phyloP scores from a whole-genome alignment of 2,797 vertebrate species.

The Anabacerthia variegaticeps region DNA sequence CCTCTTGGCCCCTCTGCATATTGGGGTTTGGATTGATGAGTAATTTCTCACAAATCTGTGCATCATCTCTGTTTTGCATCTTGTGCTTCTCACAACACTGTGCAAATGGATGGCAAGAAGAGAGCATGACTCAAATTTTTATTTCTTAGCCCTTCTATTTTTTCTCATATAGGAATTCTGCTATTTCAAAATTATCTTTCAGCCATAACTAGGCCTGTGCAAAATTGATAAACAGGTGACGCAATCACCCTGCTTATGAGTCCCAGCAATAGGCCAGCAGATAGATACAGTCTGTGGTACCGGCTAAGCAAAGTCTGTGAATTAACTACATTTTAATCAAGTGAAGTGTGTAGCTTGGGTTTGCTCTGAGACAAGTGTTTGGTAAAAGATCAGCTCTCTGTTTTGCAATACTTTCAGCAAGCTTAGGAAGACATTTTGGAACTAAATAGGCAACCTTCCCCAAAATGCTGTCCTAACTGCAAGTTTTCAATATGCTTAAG shows the following conservation, averaged over 20 bases:
- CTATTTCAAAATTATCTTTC: slow-evolving; percentile 9
- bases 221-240: background rate
- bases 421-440: background rate
- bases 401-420: background rate
- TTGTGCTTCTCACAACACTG: background rate
- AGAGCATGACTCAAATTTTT: background rate
- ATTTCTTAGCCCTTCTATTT: background rate
- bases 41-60: background rate
- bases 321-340: background rate
- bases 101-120: background rate
- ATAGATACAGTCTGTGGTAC: background rate
- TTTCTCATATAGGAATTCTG: background rate
- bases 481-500: background rate
- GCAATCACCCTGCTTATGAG: background rate
- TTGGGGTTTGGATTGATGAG: background rate
- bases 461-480: background rate
- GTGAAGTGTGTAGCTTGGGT: background rate
- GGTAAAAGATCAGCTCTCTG: background rate
- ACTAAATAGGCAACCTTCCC: background rate
- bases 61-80: background rate
- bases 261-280: background rate
- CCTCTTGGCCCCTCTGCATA: background rate
- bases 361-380: background rate
- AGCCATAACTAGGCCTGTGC: background rate
- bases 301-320: background rate